Conservation (phyloP, 2,888 invertebrate species). For the Neoitamus cyanurus region DNA sequence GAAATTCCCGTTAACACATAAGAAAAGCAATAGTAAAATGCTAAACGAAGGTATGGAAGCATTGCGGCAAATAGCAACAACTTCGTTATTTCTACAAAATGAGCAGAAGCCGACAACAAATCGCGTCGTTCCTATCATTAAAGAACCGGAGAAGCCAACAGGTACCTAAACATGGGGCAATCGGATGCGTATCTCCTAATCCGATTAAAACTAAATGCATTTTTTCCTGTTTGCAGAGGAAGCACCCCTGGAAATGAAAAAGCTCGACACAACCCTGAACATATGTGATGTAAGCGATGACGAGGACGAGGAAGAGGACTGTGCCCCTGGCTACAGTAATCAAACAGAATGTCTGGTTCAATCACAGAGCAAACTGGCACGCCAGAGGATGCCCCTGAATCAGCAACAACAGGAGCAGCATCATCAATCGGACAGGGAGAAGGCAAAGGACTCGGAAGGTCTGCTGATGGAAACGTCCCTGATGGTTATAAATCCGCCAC, state of each 20-base stretch:
- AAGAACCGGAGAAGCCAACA: constrained; percentile 62
- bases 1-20: constrained; percentile 64
- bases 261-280: constrained; percentile 61
- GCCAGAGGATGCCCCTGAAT: constrained; percentile 62
- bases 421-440: constrained; percentile 49
- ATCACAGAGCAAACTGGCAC: constrained; percentile 61
- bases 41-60: constrained; percentile 67
- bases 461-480: constrained; percentile 63
- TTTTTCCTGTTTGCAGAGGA: constrained; percentile 55
- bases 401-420: constrained; percentile 58
- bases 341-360: constrained; percentile 50
- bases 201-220: not conserved
- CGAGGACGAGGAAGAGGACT: constrained; percentile 57
- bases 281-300: constrained; percentile 63
- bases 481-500: constrained; percentile 58
- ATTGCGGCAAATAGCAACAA: constrained; percentile 66
- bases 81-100: constrained; percentile 67
- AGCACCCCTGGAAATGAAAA: constrained; percentile 63
- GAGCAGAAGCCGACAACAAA: constrained; percentile 65
- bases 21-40: constrained; percentile 64
- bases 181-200: not conserved
- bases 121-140: constrained; percentile 65
- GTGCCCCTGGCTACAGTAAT: constrained; percentile 43
- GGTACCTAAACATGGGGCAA: constrained; percentile 54
- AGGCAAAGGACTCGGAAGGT: constrained; percentile 44